These are phyloP conservation scores for Drosophila orena DNA, from an alignment of 1,140 invertebrate species.

Conservation along the genomic window DNA sequence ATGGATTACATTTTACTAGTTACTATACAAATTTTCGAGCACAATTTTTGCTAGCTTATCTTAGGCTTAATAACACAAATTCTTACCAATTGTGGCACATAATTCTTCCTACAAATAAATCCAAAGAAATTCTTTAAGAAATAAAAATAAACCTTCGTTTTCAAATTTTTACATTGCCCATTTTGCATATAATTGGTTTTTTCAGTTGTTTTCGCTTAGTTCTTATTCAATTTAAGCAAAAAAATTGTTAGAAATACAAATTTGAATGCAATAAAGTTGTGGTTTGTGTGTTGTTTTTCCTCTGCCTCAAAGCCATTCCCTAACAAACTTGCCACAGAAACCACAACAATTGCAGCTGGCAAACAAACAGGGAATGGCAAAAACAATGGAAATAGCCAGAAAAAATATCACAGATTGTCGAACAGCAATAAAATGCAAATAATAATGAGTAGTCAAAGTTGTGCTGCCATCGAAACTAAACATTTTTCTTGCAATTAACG, in stretches of 20 bases:
- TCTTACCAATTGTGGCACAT: neutral
- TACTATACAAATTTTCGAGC: too few species aligned
- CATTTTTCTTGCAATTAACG: slow-evolving; percentile 25
- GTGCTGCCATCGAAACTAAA: slow-evolving; percentile 33
- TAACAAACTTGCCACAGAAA: slow-evolving; percentile 48
- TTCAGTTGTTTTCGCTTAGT: neutral
- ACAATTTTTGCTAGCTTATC: too few species aligned
- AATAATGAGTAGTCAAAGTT: slow-evolving; percentile 60
- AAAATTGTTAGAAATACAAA: slow-evolving; percentile 4
- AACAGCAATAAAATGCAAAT: slow-evolving; percentile 63
- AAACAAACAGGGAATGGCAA: slow-evolving; percentile 25
- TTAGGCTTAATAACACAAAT: neutral
- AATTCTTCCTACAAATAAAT: neutral
- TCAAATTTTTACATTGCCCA: neutral
- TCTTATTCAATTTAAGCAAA: neutral
- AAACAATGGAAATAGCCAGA: slow-evolving; percentile 19
- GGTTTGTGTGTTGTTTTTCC: slow-evolving; percentile 8
- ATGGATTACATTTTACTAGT: too few species aligned
- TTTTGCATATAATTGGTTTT: neutral
- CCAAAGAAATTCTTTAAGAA: neutral
- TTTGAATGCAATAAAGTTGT: slow-evolving; percentile 5
- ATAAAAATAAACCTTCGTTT: neutral
- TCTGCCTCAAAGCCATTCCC: slow-evolving; percentile 10
- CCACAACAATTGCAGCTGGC: slow-evolving; percentile 53
- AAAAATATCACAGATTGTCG: slow-evolving; percentile 32